Conservation (phyloP, 2,797 vertebrate genomes). For the Acridotheres tristis region DNA sequence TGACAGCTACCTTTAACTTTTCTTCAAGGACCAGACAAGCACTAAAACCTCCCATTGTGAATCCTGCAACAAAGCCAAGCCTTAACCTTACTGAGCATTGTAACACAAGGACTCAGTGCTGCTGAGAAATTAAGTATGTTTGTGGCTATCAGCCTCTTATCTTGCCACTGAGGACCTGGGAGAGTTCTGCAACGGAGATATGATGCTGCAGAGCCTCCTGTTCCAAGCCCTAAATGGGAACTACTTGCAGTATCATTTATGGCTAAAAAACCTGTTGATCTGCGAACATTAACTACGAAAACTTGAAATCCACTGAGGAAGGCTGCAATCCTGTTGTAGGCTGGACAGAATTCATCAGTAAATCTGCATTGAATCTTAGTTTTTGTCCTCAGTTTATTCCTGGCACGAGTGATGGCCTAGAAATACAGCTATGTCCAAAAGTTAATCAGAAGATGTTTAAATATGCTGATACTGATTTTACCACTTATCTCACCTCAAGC, state of each 20-base stretch:
- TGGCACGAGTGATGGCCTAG: not conserved
- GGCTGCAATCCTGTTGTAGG: not conserved
- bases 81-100: not conserved
- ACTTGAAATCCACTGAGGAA: not conserved
- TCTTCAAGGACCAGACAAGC: not conserved
- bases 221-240: not conserved
- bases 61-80: not conserved
- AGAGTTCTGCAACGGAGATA: not conserved
- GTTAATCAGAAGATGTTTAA: slow-evolving; percentile 53
- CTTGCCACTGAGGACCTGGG: not conserved
- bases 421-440: slow-evolving; percentile 33
- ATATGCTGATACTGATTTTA: slow-evolving; percentile 60
- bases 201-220: not conserved
- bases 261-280: not conserved
- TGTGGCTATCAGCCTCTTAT: not conserved
- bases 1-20: not conserved
- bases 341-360: not conserved
- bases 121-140: not conserved
- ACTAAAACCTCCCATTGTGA: not conserved
- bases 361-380: not conserved
- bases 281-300: not conserved
- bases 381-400: not conserved
- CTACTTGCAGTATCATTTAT: not conserved
- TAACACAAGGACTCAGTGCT: not conserved
- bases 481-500: slow-evolving; percentile 64